These are phyloP conservation scores for Melanotaenia duboulayi DNA, from an alignment of 2,113 vertebrate genomes.

Conservation along the genomic window DNA sequence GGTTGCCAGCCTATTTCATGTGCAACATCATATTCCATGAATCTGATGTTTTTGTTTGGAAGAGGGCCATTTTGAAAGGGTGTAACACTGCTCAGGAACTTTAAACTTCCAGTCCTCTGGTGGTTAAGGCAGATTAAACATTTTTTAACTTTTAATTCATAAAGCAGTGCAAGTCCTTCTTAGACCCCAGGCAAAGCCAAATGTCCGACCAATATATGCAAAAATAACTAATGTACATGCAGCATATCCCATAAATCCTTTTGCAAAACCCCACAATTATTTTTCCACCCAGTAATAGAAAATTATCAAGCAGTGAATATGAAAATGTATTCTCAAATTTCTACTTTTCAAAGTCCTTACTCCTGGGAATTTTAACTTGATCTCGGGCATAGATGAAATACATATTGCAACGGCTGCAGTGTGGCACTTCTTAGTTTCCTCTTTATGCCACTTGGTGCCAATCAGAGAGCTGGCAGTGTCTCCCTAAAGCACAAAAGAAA, in stretches of 20 bases:
- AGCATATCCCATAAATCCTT: slow-evolving; percentile 8
- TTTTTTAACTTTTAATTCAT: not conserved
- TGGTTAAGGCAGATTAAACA: not conserved
- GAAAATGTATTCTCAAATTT: slow-evolving; percentile 19
- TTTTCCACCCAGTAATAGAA: slow-evolving; percentile 6
- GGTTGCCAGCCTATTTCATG: too few species aligned
- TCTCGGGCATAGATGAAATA: slow-evolving; percentile 24
- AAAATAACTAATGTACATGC: not conserved
- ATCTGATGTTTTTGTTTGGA: not conserved
- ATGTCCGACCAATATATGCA: not conserved
- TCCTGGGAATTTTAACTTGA: slow-evolving; percentile 39
- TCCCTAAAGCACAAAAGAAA: slow-evolving; percentile 28
- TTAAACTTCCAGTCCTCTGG: not conserved
- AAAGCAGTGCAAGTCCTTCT: not conserved
- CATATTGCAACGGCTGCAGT: slow-evolving; percentile 41
- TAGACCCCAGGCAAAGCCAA: not conserved
- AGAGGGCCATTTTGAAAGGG: not conserved
- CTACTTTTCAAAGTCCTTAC: slow-evolving; percentile 21
- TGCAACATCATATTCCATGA: not conserved
- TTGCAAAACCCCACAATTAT: not conserved
- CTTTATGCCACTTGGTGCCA: slow-evolving; percentile 14
- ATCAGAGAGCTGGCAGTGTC: slow-evolving; percentile 25
- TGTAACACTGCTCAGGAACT: not conserved
- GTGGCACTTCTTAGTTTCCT: slow-evolving; percentile 22
- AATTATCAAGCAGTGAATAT: slow-evolving; percentile 24